Base-by-base conservation (phyloP, 1,140 invertebrate genomes). In the Andrena cerasifolii region DNA sequence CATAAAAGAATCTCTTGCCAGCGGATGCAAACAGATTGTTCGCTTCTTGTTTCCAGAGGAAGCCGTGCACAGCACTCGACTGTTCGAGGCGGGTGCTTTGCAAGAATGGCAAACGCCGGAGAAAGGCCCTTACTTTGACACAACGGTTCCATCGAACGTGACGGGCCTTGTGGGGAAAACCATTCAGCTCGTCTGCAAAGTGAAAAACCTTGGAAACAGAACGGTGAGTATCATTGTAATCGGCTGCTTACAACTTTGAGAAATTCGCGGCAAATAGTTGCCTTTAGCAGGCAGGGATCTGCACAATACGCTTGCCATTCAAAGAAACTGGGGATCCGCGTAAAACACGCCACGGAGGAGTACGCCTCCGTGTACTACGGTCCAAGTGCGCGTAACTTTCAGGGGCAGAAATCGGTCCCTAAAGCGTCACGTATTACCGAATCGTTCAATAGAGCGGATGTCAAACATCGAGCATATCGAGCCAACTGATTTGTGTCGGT, bases 21-120 rank as follows among this genome's bases (percentile, higher is more conserved):
- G 24, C 31, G n/a, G 26, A 63, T 16, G 21, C 16, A 33, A 51
- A 16, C 18, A 4, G 31, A 16, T 26, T 67, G 3, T 16, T 67
- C 28, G 33, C 10, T 28, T 62, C 7, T 49, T 12, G 43, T 26
- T 83, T 84, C 47, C 82, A 85, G 83, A 78, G 3, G 24, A 58
- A 33, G 59, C 16, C 10, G 83, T 78, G 10, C 65, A 71, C 16
- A 61, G 62, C 24, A 49, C 72, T 0, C 65, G 31, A 1, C 31
- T 70, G 36, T 56, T 74, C 14, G 59, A 65, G 31, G 28, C 49
- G 40, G 54, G 67, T 5, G 40, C 14, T 16, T 67, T 66, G 4
- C 63, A 81, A 88, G 96, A 96, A 85, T 93, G 94, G 90, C 95
- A 95, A 2, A 95, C 95, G 8, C 93, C 95, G 0, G 94, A 95